These are phyloP conservation scores for Ficedula albicollis DNA, from an alignment of 2,797 vertebrate genomes.

Conservation along the genomic window DNA sequence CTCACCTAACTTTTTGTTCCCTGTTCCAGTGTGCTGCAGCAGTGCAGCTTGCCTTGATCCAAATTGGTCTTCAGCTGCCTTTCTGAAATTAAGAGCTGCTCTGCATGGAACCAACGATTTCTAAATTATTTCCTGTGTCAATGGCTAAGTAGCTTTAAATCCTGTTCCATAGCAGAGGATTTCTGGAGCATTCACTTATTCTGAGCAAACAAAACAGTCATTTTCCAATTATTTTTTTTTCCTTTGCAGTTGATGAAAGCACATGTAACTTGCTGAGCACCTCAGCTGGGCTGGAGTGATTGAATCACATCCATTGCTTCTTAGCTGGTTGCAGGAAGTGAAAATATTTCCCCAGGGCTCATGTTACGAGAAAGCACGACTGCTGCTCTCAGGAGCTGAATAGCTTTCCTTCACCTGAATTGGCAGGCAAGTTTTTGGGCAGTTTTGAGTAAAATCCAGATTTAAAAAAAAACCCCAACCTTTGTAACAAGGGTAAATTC, in stretches of 20 bases:
- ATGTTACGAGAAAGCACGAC: not conserved
- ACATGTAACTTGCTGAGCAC: not conserved
- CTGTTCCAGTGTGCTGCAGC: not conserved
- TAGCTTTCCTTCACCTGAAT: constrained; percentile 49
- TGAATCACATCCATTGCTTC: not conserved
- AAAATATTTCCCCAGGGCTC: not conserved
- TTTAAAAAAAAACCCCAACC: not conserved
- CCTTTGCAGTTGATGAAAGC: not conserved
- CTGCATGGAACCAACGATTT: not conserved
- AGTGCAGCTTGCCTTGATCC: not conserved
- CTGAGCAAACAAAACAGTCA: not conserved
- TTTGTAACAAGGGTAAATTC: constrained; percentile 47
- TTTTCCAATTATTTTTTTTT: not conserved
- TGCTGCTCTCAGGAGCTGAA: constrained; percentile 4
- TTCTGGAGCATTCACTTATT: constrained; percentile 2
- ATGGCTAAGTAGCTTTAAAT: not conserved
- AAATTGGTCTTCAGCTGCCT: not conserved
- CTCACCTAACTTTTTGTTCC: not conserved
- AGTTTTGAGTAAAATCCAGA: constrained; percentile 27
- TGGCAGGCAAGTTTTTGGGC: constrained; percentile 24
- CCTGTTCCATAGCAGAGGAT: not conserved
- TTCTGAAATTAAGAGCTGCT: constrained; percentile 9
- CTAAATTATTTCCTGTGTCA: constrained; percentile 9
- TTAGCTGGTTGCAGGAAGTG: not conserved
- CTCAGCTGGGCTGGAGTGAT: not conserved